phyloP scores from a whole-genome alignment of 1,140 invertebrate species.

The Chironomus tepperi region DNA sequence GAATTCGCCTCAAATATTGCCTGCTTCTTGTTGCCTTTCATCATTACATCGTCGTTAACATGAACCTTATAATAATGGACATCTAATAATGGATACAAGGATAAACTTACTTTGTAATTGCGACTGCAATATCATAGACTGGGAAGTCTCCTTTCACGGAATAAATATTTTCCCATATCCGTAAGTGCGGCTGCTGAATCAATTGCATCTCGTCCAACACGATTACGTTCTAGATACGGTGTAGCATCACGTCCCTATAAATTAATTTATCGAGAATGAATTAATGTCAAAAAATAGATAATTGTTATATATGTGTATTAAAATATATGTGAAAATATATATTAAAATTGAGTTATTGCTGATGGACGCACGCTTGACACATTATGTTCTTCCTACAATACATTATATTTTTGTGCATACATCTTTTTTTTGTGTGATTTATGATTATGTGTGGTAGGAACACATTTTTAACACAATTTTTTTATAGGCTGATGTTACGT shows the following conservation, averaged over 20 bases:
- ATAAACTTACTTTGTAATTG: constrained; percentile 83
- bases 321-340: neutral
- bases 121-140: constrained; percentile 91
- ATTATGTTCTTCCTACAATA: neutral
- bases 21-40: neutral
- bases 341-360: neutral
- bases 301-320: neutral
- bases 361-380: constrained; percentile 1
- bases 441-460: neutral
- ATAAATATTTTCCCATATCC: constrained; percentile 95
- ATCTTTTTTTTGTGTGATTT: neutral
- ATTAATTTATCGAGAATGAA: constrained; percentile 31
- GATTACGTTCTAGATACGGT: constrained; percentile 86
- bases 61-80: neutral
- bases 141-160: constrained; percentile 85
- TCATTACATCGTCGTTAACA: neutral
- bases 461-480: neutral
- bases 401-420: no score
- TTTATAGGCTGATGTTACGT: neutral
- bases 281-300: constrained; percentile 7
- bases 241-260: constrained; percentile 84
- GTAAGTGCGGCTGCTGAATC: constrained; percentile 89
- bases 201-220: constrained; percentile 85
- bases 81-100: neutral
- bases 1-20: no score